These are phyloP conservation scores for Antheraea mylitta DNA, from an alignment of 1,140 invertebrate species.

Conservation along the genomic window DNA sequence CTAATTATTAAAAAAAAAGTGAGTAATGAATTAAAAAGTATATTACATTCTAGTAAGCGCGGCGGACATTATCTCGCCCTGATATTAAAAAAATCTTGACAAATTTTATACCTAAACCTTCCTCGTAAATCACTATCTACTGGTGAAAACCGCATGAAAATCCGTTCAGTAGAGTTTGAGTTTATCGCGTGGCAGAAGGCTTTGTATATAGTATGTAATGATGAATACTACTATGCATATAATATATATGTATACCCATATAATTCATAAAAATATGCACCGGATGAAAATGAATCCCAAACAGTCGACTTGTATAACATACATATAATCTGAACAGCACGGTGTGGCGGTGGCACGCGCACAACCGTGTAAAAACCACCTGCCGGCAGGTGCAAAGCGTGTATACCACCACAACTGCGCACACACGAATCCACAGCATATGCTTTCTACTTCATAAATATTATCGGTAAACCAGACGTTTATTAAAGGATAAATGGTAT, in stretches of 20 bases:
- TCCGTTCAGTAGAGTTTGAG: too few species aligned
- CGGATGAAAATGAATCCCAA: not conserved
- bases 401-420: constrained; percentile 19
- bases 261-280: not conserved
- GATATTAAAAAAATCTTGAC: too few species aligned
- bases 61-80: too few species aligned
- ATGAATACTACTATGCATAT: not conserved
- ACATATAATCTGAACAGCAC: constrained; percentile 17
- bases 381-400: constrained; percentile 32
- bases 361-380: constrained; percentile 18
- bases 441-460: constrained; percentile 4
- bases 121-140: too few species aligned
- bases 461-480: not conserved
- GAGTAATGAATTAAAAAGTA: too few species aligned
- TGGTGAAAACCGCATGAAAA: too few species aligned
- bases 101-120: too few species aligned
- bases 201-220: too few species aligned
- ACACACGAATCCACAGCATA: constrained; percentile 6
- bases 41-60: too few species aligned
- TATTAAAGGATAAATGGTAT: not conserved
- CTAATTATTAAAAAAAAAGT: too few species aligned
- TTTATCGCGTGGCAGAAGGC: too few species aligned
- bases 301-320: constrained; percentile 9
- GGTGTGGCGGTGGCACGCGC: constrained; percentile 28
- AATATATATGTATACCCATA: too few species aligned